Base-by-base conservation (phyloP, 2,888 invertebrate genomes). In the Strigamia transsilvanica region DNA sequence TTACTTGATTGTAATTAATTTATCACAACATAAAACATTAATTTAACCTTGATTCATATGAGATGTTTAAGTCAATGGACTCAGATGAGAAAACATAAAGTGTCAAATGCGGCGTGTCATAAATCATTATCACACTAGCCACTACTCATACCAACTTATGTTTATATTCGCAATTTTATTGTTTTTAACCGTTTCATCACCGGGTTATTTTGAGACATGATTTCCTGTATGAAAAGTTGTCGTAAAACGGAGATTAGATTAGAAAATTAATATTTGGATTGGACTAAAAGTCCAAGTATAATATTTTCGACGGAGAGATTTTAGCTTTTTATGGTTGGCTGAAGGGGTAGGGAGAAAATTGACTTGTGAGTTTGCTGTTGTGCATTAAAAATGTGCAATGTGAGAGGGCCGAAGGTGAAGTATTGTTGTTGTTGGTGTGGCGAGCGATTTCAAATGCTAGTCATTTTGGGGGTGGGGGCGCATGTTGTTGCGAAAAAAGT, bases 91-190 rank as follows among this genome's bases (percentile, higher is more conserved):
- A 56, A 46, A 56, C 15, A n/a, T 56, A 2, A 56, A 56, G 56
- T 56, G 56, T 56, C 56, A 56, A 56, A 56, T 56, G 56, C 9
- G 10, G 21, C 21, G 46, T 5, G 10, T 18, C 56, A 56, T 56
- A 56, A 56, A 56, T 56, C 56, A 56, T 56, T 56, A 56, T 56
- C 56, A 56, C 56, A 56, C 56, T 56, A n/a, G 56, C 56, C 56
- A 56, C 56, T 56, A 56, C 56, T 56, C 56, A 56, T 18, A 56
- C 21, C 9, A 18, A 9, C 56, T 56, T 18, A n/a, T 56, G 56
- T 56, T 56, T 56, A 56, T 56, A 56, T 56, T 46, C 18, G 56
- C 56, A 56, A 56, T 56, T 56, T 56, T 56, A 56, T 56, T 56
- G 56, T 56, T 56, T 56, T 56, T 56, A 56, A 56, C 56, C 10